Percentiles rank a stretch among this genome's conserved stretches.
Evolutionary conservation across 2,113 vertebrate species (phyloP).

Genomic region (Fulmarus glacialis): DNA sequence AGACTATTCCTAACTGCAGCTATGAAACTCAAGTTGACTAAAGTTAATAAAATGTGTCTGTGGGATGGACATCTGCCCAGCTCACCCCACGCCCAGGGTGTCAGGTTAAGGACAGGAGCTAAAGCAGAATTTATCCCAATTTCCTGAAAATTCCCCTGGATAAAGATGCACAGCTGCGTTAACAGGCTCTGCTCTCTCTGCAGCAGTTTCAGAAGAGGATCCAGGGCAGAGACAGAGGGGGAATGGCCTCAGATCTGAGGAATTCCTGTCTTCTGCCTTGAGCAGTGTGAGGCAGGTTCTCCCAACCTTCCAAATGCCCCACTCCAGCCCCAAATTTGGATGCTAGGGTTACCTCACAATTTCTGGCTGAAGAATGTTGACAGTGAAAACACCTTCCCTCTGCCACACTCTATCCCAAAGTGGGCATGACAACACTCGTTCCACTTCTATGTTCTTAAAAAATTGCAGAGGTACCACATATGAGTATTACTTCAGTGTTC

Average conservation of each 20-base stretch:
- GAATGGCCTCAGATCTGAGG: background rate
- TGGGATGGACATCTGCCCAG: background rate
- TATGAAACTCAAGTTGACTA: background rate
- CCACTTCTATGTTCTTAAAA: background rate
- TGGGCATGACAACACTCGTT: rapidly evolving
- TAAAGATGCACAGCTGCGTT: background rate
- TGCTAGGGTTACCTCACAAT: background rate
- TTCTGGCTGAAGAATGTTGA: background rate
- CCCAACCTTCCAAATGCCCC: background rate
- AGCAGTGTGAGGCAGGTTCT: background rate
- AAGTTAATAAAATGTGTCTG: background rate
- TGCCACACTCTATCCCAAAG: rapidly evolving
- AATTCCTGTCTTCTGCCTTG: background rate
- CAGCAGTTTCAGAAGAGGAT: background rate
- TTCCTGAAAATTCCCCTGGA: background rate
- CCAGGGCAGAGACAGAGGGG: rapidly evolving
- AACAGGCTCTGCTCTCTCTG: background rate
- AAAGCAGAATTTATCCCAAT: background rate
- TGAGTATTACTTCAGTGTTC: background rate
- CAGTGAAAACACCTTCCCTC: background rate
- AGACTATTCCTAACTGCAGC: background rate
- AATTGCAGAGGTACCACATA: rapidly evolving
- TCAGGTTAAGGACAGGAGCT: background rate
- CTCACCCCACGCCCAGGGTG: background rate
- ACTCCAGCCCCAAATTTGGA: background rate